A percentile compares a stretch with the other conserved stretches of the same genome.
phyloP scores from a whole-genome alignment of 53 echinoderm and acorn worm genomes.

The Glandiceps talaboti region DNA sequence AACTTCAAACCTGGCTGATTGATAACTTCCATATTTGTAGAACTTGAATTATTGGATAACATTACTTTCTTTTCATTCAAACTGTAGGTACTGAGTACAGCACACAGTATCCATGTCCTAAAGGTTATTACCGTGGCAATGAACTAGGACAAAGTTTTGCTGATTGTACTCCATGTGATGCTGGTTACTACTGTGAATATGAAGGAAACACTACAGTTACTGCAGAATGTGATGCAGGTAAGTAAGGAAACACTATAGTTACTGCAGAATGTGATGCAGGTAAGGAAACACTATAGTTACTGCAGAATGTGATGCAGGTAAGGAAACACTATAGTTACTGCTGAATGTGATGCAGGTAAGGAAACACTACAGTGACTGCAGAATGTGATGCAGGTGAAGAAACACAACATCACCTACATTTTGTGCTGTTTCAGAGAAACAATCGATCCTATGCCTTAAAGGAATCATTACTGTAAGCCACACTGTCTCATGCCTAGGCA shows the following conservation, averaged over 20 bases:
- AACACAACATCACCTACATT: no score
- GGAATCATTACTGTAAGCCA: no score
- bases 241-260: no score
- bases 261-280: slow-evolving; percentile 86
- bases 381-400: slow-evolving; percentile 76
- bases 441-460: no score
- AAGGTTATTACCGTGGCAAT: slow-evolving; percentile 55
- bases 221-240: slow-evolving; percentile 78
- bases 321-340: no score
- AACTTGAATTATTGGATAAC: no score
- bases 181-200: slow-evolving; percentile 70
- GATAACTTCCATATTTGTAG: no score
- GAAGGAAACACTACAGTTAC: slow-evolving; percentile 67
- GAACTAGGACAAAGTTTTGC: slow-evolving; percentile 25
- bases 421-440: no score
- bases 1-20: no score
- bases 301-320: slow-evolving; percentile 79
- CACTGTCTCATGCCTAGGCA: no score
- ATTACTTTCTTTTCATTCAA: no score
- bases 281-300: slow-evolving; percentile 58
- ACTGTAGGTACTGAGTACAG: slow-evolving; percentile 59
- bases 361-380: slow-evolving; percentile 52
- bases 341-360: slow-evolving; percentile 81
- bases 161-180: slow-evolving; percentile 85
- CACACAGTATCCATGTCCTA: slow-evolving; percentile 76